Percentiles rank a stretch among this genome's conserved stretches.
phyloP scores from a whole-genome alignment of 2,888 invertebrate species.

The Keiferia lycopersicella region DNA sequence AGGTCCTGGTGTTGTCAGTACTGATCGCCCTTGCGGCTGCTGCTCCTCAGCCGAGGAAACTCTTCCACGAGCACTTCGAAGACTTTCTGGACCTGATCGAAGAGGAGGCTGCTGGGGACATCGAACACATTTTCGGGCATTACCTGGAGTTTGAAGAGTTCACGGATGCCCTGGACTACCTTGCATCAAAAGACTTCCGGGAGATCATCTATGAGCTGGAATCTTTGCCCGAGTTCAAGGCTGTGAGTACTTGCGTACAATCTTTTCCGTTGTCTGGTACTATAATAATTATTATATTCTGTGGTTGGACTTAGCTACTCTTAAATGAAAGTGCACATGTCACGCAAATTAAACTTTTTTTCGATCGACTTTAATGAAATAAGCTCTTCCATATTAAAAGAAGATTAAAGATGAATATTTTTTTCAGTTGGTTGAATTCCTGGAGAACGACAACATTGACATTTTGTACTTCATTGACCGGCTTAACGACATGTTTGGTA shows the following conservation, averaged over 20 bases:
- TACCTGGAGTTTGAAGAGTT: constrained; percentile 62
- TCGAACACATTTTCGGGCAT: constrained; percentile 42
- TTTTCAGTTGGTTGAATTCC: constrained; percentile 62
- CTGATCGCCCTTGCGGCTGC: constrained; percentile 48
- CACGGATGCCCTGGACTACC: constrained; percentile 45
- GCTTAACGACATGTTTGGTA: constrained; percentile 58
- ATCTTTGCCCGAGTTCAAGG: constrained; percentile 60
- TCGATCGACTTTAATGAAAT: no score
- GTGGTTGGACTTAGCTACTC: neutral
- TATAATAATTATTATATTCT: no score
- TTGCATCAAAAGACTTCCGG: constrained; percentile 53
- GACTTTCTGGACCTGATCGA: constrained; percentile 57
- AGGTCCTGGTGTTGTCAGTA: constrained; percentile 48
- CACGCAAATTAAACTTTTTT: no score
- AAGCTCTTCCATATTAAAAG: no score
- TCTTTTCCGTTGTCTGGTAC: no score
- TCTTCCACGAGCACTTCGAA: constrained; percentile 62
- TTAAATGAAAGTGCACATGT: no score
- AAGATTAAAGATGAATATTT: neutral
- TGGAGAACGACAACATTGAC: constrained; percentile 68
- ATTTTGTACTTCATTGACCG: constrained; percentile 60
- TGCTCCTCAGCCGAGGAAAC: constrained; percentile 58
- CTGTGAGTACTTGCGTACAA: constrained; percentile 48
- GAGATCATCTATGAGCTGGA: constrained; percentile 62
- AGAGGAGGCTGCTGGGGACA: constrained; percentile 44